These are phyloP conservation scores for Watsonalla cultraria DNA, from an alignment of 2,888 invertebrate genomes.

Conservation along the genomic window DNA sequence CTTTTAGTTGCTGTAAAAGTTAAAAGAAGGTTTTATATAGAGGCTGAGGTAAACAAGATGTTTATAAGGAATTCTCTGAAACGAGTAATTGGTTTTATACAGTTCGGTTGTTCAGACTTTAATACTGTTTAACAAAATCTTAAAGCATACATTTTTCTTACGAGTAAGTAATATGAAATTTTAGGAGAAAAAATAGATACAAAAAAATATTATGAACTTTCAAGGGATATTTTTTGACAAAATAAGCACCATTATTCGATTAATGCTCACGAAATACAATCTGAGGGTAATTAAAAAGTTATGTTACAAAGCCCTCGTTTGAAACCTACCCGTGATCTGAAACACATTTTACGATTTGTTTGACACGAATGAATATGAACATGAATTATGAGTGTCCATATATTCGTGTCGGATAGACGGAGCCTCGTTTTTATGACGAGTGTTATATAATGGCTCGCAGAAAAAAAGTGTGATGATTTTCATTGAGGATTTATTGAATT, in stretches of 20 bases:
- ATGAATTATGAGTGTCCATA: conserved; percentile 54
- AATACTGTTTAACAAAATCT: background rate
- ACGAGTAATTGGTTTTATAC: too few species aligned
- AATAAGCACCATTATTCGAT: too few species aligned
- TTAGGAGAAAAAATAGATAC: too few species aligned
- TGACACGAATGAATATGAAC: conserved; percentile 57
- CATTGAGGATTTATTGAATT: conserved; percentile 51
- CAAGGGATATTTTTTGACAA: too few species aligned
- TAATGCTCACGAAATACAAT: too few species aligned
- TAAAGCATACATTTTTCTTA: background rate
- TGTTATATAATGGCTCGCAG: conserved; percentile 44
- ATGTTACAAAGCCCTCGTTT: conserved; percentile 11
- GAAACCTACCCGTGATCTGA: conserved; percentile 12
- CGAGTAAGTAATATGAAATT: too few species aligned
- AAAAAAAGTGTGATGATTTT: conserved; percentile 49
- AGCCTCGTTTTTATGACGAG: conserved; percentile 53
- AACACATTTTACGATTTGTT: conserved; percentile 58
- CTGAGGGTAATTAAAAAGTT: background rate
- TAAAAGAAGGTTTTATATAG: too few species aligned
- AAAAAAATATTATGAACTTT: too few species aligned
- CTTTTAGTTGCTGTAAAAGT: too few species aligned
- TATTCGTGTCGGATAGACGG: conserved; percentile 42
- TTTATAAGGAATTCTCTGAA: too few species aligned
- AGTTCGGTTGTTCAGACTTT: background rate
- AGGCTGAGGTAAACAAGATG: too few species aligned